Base-by-base conservation (phyloP, 1,140 invertebrate species). In the Pentalonia nigronervosa region DNA sequence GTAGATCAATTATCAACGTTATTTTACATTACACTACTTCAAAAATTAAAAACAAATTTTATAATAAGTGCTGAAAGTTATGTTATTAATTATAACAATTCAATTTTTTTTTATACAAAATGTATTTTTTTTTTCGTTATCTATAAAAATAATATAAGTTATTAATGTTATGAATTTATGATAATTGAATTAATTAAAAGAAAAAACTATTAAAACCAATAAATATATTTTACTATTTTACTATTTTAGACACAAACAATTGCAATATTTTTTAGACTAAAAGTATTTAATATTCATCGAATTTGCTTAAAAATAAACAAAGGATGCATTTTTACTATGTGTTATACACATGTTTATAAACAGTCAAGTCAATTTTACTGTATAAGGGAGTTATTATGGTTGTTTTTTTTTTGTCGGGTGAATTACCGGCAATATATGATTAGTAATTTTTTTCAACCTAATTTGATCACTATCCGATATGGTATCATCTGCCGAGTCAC, bases 401-500 rank as follows among this genome's bases (percentile, higher is more conserved):
- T 81, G 34, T 83, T 81, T 83, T 83, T 81, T 83, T 83, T 92
- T 48, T 47, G 47, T 47, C 67, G 11, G 41, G 41, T 36, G 90
- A 48, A 92, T 48, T 92, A 92, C 48, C 91, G 8, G 17, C 76
- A 17, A 36, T 86, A 93, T 56, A 86, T 67, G 91, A 84, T 93
- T 93, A 93, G 81, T 93, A 93, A 30, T 56, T 84, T 36, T 60
- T 91, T 86, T 83, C 81, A 30, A 53, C 76, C 81, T 93, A 93
- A 93, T 93, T 93, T 93, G 91, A 93, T 93, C 91, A 53, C 50
- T 93, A 56, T 93, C 67, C 91, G 67, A 81, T 92, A 81, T 84
- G 30, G 81, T 93, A 93, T 93, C 91, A 93, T 93, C 91, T 93
- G 91, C 81, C 91, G 76, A 83, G 91, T 93, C 91, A 93, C 91